Conservation (phyloP, 2,888 invertebrate species). For the Dyspetes luteomarginatus region DNA sequence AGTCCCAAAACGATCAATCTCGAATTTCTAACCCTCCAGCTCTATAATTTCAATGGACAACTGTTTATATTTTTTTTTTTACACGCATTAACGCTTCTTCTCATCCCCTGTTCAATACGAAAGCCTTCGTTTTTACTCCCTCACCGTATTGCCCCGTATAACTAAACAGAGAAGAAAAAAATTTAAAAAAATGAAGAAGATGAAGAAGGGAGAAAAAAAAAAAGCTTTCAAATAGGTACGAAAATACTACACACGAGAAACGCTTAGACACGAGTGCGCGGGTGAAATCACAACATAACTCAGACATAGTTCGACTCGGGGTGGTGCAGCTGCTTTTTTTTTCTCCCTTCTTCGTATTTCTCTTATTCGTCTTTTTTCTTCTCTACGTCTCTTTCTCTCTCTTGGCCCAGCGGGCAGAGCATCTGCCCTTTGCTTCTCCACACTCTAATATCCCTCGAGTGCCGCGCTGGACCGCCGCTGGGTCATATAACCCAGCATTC, state of each 20-base stretch:
- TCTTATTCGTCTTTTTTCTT: conserved; percentile 7
- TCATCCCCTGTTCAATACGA: too few species aligned
- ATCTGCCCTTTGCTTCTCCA: conserved; percentile 34
- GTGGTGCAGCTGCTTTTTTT: conserved; percentile 58
- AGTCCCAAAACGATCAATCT: background rate
- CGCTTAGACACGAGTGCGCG: conserved; percentile 49
- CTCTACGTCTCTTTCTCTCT: background rate
- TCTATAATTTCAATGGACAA: too few species aligned
- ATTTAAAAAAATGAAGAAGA: background rate
- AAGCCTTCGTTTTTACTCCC: too few species aligned
- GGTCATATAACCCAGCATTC: conserved; percentile 17
- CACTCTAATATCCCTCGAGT: conserved; percentile 11
- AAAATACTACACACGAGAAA: conserved; percentile 41
- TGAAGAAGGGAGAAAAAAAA: conserved; percentile 11
- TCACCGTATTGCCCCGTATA: too few species aligned
- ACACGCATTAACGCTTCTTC: background rate
- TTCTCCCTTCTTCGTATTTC: background rate
- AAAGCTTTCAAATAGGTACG: conserved; percentile 36
- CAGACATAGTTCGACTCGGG: conserved; percentile 46
- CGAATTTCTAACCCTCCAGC: background rate
- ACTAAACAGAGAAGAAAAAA: background rate
- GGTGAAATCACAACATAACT: conserved; percentile 70
- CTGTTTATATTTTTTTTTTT: background rate
- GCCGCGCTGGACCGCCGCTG: conserved; percentile 19
- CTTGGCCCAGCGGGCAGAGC: conserved; percentile 30